These are phyloP conservation scores for Sebastiscus albofasciatus DNA, from an alignment of 2,797 vertebrate genomes.

Conservation along the genomic window DNA sequence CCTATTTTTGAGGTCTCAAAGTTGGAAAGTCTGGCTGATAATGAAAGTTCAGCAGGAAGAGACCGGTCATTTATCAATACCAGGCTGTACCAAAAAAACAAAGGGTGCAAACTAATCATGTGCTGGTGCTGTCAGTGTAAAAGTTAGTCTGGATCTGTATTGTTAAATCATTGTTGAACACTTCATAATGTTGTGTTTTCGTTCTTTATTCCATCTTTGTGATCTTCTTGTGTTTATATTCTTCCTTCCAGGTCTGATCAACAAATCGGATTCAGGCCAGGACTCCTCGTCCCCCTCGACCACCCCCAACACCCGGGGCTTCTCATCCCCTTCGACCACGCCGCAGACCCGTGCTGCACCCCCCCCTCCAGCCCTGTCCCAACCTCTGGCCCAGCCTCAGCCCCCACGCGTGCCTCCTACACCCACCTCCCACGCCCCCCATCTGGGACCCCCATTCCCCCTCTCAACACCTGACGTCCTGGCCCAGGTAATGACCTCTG, in stretches of 20 bases:
- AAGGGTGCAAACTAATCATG: no score
- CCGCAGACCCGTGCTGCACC: constrained; percentile 40
- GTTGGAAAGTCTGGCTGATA: no score
- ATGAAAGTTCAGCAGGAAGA: no score
- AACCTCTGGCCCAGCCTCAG: constrained; percentile 38
- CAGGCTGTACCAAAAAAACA: no score
- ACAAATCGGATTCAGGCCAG: constrained; percentile 75
- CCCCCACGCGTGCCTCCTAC: constrained; percentile 73
- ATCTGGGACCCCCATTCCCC: constrained; percentile 78
- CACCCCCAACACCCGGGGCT: constrained; percentile 72
- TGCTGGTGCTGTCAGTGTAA: no score
- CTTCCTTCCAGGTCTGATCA: constrained; percentile 60
- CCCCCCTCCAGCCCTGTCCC: constrained; percentile 30
- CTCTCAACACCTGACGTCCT: constrained; percentile 85
- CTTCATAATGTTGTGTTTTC: not conserved
- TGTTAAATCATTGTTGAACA: no score
- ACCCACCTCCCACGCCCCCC: constrained; percentile 76
- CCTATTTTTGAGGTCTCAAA: no score
- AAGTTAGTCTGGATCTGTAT: no score
- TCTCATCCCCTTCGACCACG: constrained; percentile 57
- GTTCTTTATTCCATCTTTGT: not conserved
- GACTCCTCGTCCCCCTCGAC: constrained; percentile 74
- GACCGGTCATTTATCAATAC: no score
- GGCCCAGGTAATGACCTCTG: constrained; percentile 84
- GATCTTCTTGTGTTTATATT: not conserved